phyloP scores from a whole-genome alignment of 2,113 vertebrate genomes.

The Nycticorax nycticorax region DNA sequence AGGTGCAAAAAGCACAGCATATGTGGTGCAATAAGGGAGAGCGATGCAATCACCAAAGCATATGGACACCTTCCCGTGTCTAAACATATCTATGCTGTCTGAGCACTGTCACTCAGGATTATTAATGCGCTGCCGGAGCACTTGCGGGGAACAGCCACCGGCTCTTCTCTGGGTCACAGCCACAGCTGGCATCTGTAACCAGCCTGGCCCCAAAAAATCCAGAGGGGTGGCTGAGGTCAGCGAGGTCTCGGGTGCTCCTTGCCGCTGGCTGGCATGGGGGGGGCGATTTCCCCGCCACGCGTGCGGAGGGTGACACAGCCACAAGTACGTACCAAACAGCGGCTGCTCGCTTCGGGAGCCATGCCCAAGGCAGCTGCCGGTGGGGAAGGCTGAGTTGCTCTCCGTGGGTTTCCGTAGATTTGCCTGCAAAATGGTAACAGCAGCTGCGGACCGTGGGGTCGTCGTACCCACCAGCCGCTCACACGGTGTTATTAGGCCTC shows the following conservation, averaged over 20 bases:
- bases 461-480: not conserved
- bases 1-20: conserved; percentile 7
- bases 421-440: not conserved
- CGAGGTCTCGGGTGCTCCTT: accelerated
- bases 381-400: not conserved
- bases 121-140: not conserved
- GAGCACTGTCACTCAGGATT: not conserved
- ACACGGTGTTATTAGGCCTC: not conserved
- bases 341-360: accelerated
- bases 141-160: not conserved
- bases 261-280: not conserved
- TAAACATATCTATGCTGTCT: not conserved
- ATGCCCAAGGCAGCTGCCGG: not conserved
- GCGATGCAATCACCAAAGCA: not conserved
- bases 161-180: not conserved
- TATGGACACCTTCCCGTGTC: not conserved
- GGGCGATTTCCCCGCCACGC: not conserved
- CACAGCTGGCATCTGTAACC: not conserved
- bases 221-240: not conserved
- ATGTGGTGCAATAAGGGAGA: conserved; percentile 7
- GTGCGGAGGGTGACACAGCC: not conserved
- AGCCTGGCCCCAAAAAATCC: not conserved
- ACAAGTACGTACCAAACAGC: accelerated
- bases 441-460: not conserved
- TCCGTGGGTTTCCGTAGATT: not conserved